Percentiles rank a stretch among this genome's conserved stretches.
Evolutionary conservation across 2,888 invertebrate species (phyloP).

Genomic region (Drosophila mimica): DNA sequence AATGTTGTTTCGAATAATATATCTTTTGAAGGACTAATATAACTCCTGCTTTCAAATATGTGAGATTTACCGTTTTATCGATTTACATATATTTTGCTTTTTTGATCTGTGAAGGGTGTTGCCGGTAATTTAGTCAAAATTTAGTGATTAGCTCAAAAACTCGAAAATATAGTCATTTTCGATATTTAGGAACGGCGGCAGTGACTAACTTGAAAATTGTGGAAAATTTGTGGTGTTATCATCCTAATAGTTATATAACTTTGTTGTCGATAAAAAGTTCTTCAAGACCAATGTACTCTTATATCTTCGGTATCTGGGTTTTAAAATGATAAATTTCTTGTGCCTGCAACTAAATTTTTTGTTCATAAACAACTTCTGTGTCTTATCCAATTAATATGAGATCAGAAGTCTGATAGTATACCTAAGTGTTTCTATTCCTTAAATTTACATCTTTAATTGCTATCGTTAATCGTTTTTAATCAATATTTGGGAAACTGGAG

Average conservation of each 20-base stretch:
- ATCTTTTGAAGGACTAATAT: neutral
- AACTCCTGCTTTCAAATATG: neutral
- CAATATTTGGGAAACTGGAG: neutral
- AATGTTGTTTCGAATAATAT: neutral
- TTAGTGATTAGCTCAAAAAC: neutral
- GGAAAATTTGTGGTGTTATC: neutral
- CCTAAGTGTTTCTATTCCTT: neutral
- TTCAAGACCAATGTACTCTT: neutral
- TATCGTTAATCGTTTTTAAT: neutral
- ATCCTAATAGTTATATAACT: neutral
- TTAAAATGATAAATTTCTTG: neutral
- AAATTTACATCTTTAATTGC: neutral
- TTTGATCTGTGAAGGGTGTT: neutral
- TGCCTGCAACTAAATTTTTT: neutral
- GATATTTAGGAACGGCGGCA: neutral
- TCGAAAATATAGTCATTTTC: neutral
- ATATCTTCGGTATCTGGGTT: neutral
- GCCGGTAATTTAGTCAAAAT: neutral
- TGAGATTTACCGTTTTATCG: neutral
- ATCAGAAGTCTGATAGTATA: neutral
- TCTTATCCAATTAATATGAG: neutral
- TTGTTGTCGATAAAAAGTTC: neutral
- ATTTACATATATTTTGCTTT: neutral
- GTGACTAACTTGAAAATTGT: neutral
- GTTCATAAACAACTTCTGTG: neutral